Evolutionary conservation across 2,888 invertebrate genomes (phyloP).

Genomic region (Lucinisca nassula): DNA sequence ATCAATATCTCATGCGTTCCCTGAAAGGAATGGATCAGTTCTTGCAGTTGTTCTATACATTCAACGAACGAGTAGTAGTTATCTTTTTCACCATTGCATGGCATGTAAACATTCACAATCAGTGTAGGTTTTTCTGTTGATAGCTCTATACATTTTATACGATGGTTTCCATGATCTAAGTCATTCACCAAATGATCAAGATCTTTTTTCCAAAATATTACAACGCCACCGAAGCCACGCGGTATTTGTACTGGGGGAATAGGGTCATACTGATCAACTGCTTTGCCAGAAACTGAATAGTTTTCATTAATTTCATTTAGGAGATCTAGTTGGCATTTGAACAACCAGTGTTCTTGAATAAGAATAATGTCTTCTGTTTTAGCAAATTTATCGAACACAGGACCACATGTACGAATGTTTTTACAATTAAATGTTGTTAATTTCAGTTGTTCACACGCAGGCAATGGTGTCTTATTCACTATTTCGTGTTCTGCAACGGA

Average conservation of each 20-base stretch:
- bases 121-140: not conserved
- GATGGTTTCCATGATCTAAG: slow-evolving; percentile 1
- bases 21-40: not conserved
- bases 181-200: slow-evolving; percentile 25
- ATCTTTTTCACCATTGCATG: slow-evolving; percentile 15
- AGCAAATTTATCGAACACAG: not conserved
- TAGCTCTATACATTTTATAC: slow-evolving; percentile 34
- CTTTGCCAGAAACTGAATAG: not conserved
- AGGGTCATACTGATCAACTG: slow-evolving; percentile 15
- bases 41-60: slow-evolving; percentile 23
- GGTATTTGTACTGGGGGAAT: slow-evolving; percentile 25
- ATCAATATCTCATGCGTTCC: no score
- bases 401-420: slow-evolving; percentile 27
- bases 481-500: no score
- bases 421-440: slow-evolving; percentile 24
- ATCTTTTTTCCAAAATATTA: slow-evolving; percentile 33
- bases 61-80: not conserved
- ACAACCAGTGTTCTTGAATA: slow-evolving; percentile 35
- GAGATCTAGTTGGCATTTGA: slow-evolving; percentile 10
- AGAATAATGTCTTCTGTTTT: slow-evolving; percentile 25
- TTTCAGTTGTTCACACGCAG: not conserved
- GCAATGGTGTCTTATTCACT: not conserved
- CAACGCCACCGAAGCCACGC: slow-evolving; percentile 33
- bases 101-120: slow-evolving; percentile 26
- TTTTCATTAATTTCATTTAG: slow-evolving; percentile 10